A percentile compares a stretch with the other conserved stretches of the same genome.
Conservation (phyloP, 2,888 invertebrate genomes). For the Erynnis tages region DNA sequence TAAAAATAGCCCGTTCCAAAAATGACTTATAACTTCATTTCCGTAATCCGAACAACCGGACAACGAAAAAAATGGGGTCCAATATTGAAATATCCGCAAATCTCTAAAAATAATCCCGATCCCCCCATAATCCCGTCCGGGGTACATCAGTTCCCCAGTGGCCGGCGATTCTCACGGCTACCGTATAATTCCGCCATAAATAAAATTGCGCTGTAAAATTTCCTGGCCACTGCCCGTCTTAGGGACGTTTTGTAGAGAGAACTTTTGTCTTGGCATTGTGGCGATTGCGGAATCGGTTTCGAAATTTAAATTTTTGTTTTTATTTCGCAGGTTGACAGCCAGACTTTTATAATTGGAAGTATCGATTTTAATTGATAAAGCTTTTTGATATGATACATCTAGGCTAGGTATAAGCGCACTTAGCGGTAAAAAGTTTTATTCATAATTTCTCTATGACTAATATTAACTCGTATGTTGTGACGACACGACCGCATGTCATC, state of each 20-base stretch:
- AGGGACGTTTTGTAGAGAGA: neutral
- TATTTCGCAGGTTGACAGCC: too few relatives aligned
- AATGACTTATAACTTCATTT: slow-evolving; percentile 8
- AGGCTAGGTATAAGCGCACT: too few relatives aligned
- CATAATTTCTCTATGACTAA: too few relatives aligned
- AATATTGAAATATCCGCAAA: slow-evolving; percentile 30
- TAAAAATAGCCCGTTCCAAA: neutral
- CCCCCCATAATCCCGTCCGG: slow-evolving; percentile 28
- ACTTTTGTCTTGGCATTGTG: slow-evolving; percentile 1
- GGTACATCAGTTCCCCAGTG: slow-evolving; percentile 15
- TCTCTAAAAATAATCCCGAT: slow-evolving; percentile 33
- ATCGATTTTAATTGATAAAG: too few relatives aligned
- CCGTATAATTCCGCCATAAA: slow-evolving; percentile 76
- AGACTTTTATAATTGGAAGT: too few relatives aligned
- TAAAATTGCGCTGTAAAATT: slow-evolving; percentile 74
- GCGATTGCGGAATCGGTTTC: neutral
- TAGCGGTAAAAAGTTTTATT: too few relatives aligned
- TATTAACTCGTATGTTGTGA: too few relatives aligned
- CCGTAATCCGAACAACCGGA: slow-evolving; percentile 11
- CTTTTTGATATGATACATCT: too few relatives aligned
- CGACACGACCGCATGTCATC: too few relatives aligned
- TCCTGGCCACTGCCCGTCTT: slow-evolving; percentile 50
- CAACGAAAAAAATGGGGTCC: slow-evolving; percentile 19
- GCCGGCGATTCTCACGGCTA: slow-evolving; percentile 59
- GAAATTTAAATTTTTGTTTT: too few relatives aligned